Evolutionary conservation across 1,140 invertebrate genomes (phyloP), one percentile per base, ranked within the genome.

Genomic region (Ostrea denselamellosa): DNA sequence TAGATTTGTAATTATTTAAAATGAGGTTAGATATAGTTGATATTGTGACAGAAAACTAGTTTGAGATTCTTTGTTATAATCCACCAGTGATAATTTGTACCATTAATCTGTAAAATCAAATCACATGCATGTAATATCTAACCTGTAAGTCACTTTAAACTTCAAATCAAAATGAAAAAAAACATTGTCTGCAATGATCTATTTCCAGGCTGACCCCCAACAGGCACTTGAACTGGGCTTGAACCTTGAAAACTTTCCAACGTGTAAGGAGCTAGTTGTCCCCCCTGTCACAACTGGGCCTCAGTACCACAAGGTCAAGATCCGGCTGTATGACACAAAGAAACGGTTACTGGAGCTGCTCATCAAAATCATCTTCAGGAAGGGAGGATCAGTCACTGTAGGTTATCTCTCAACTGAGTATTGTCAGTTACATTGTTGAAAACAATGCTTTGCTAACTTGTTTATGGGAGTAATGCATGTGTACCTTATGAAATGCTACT

Each of bases 161-260:
- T n/a, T n/a, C n/a, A n/a, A n/a, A n/a, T n/a, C n/a, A n/a, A n/a
- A n/a, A n/a, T n/a, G n/a, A n/a, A n/a, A n/a, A n/a, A 44, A 44
- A 44, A 44, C 34, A 44, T n/a, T 44, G 34, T 44, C 34, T 44
- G 34, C 34, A 44, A 62, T 17, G 7, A 62, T 62, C 56, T 86
- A n/a, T 87, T 86, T 94, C 85, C 93, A 97, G 96, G 96, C 97
- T 62, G 96, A 98, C 94, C 95, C 97, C 0, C 96, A 96, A 25
- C 96, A 97, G 87, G 95, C 96, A 2, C 93, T 98, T 7, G 96
- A 97, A 91, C 95, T 98, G 53, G 96, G 95, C 85, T 96, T 98
- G 77, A 96, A 96, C 62, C 93, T 98, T 83, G 98, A 99, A 92
- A 98, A 97, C 87, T 98, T 98, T 95, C 96, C 96, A 19, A 96